Base-by-base conservation (phyloP, 2,113 vertebrate species). In the Apodemus sylvaticus region DNA sequence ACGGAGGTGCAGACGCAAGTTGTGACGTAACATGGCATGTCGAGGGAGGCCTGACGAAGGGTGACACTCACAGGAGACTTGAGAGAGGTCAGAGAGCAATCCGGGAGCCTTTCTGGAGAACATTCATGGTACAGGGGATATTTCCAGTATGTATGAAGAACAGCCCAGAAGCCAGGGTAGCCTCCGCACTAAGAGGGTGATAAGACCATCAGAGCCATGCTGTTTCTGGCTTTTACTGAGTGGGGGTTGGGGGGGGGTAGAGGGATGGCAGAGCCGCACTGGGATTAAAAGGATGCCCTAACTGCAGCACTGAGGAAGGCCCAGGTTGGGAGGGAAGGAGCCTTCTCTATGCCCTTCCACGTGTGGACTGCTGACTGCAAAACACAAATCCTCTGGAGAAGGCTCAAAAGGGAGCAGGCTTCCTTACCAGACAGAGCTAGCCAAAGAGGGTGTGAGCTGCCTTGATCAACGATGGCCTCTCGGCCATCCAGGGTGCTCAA, bases 1-100 rank as follows among this genome's bases (percentile, higher is more conserved):
- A 68, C 2, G 11, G 58, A 19, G 55, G n/a, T 34, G 0, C 2
- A 17, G 12, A 11, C 5, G 4, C 36, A n/a, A 16, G 66, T 12
- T 42, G 1, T 17, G 51, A 9, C 34, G 22, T 51, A 9, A 42
- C 26, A 48, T 20, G 4, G 22, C 0, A 5, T 36, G 20, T 19
- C 26, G 12, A 60, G 55, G 36, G 0, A 45, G 6, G 11, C 16
- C 24, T 36, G 36, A 26, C 7, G 7, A 17, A 86, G 29, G 51
- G 64, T 17, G 45, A n/a, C 55, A 66, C 31, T 22, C 62, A 19
- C 5, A n/a, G 24, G 45, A 79, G 62, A 24, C 42, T n/a, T 29
- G 6, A 64, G 64, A 24, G 53, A 36, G 11, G 55, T 36, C 55
- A 81, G 74, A 58, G 4, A 8, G 24, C 4, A 7, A 51, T 17